Conservation (phyloP, 2,888 invertebrate genomes). For the Oxyteleia sp. region DNA sequence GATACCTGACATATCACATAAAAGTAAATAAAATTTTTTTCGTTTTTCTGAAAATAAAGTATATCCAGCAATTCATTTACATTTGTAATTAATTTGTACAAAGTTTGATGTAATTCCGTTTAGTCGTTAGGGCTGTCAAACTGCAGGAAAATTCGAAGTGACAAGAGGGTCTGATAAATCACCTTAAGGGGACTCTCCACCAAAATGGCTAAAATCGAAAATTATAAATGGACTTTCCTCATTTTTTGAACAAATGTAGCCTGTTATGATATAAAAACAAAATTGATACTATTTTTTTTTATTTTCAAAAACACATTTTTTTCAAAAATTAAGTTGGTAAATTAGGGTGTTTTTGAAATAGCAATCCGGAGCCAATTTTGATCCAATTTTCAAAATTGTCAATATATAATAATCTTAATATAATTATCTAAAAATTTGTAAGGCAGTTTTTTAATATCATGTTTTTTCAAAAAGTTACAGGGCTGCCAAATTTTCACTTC, state of each 20-base stretch:
- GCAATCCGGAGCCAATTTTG: constrained; percentile 1
- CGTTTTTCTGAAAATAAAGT: too few relatives aligned
- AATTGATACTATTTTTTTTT: neutral
- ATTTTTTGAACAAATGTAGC: constrained; percentile 4
- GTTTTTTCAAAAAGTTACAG: constrained; percentile 10
- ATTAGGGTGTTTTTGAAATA: constrained; percentile 3
- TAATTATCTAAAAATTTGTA: constrained; percentile 3
- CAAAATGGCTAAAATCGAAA: constrained; percentile 4
- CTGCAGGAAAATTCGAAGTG: too few relatives aligned
- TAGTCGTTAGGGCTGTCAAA: too few relatives aligned
- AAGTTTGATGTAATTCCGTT: too few relatives aligned
- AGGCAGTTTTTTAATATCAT: constrained; percentile 3
- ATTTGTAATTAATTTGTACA: too few relatives aligned
- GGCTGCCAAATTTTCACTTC: too few relatives aligned
- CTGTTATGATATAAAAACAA: constrained; percentile 1
- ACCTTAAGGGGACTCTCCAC: too few relatives aligned
- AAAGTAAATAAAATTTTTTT: too few relatives aligned
- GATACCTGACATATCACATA: too few relatives aligned
- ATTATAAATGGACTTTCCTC: neutral
- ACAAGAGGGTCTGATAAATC: too few relatives aligned
- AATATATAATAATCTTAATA: neutral
- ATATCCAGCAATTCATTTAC: too few relatives aligned
- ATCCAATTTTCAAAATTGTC: constrained; percentile 6
- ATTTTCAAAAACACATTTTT: neutral
- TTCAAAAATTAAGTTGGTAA: constrained; percentile 4